Conservation (phyloP, 1,140 invertebrate species). For the Oppia nitens region DNA sequence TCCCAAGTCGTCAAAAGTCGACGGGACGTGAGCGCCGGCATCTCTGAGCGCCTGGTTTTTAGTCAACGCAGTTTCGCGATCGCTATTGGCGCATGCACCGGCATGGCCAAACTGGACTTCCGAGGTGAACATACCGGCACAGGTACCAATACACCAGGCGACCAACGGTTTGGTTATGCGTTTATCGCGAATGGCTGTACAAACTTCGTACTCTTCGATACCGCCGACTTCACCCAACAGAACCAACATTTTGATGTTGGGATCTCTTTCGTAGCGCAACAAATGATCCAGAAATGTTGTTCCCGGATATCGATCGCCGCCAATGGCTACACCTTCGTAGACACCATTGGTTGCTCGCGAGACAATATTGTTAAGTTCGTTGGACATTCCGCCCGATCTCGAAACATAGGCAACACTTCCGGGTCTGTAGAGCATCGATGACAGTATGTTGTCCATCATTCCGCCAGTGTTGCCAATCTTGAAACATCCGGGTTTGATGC, state of each 20-base stretch:
- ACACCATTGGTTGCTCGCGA: conserved; percentile 94
- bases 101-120: conserved; percentile 98
- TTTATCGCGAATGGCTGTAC: conserved; percentile 60
- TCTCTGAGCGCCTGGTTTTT: conserved; percentile 73
- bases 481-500: conserved; percentile 96
- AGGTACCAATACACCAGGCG: conserved; percentile 50
- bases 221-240: conserved; percentile 90
- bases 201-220: conserved; percentile 97
- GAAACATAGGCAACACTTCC: conserved; percentile 87
- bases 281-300: conserved; percentile 98
- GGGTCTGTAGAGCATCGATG: conserved; percentile 87
- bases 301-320: conserved; percentile 96
- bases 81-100: conserved; percentile 89
- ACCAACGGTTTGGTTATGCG: conserved; percentile 84
- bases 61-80: conserved; percentile 76
- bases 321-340: conserved; percentile 94
- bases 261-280: conserved; percentile 55
- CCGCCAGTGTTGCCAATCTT: conserved; percentile 99
- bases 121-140: conserved; percentile 24
- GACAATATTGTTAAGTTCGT: conserved; percentile 97
- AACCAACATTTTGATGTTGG: conserved; percentile 78
- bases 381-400: conserved; percentile 96
- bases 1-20: conserved; percentile 81
- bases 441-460: conserved; percentile 98
- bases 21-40: conserved; percentile 74